Base-by-base conservation (phyloP, 1,140 invertebrate genomes). In the Drosophila leontia region DNA sequence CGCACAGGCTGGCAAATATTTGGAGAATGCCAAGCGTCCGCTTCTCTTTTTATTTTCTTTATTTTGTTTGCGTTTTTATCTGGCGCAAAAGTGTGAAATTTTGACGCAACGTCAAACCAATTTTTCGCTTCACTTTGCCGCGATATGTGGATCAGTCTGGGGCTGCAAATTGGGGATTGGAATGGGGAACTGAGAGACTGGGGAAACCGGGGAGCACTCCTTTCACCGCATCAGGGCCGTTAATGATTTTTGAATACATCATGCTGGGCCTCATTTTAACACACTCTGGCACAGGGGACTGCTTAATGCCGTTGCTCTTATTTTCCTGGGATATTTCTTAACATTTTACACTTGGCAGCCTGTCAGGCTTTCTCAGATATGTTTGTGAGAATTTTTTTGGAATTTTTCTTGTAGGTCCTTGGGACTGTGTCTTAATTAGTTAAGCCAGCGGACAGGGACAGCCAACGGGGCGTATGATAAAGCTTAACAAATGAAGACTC, bases 41-140 rank as follows among this genome's bases (percentile, higher is more conserved):
- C 29, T 23, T 48, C 55, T 62, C 45, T 64, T 59, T 61, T 64
- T 23, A 37, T 26, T 17, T 32, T 29, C 26, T 29, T 29, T 29
- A 29, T 7, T 13, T 76, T 48, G 65, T 78, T 69, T 79, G 80
- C 62, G 60, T 85, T 80, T 80, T 84, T 88, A 88, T 88, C 72
- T 83, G 55, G 76, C 63, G 61, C 35, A 84, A 83, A 88, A 90
- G 84, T 88, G 84, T 90, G 85, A 88, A 88, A 90, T 88, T 87
- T 90, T 88, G 84, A 88, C 84, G 81, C 85, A 74, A 90, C 85
- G 84, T 88, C 84, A 88, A 84, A 75, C 62, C 74, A 88, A 88
- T 88, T 88, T 90, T 70, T 64, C 74, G 84, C 80, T 75, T 88
- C 84, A 88, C 77, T 81, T 88, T 83, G 69, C 61, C 62, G 51